phyloP scores from a whole-genome alignment of 1,140 invertebrate species.

The Glomeris maerens region DNA sequence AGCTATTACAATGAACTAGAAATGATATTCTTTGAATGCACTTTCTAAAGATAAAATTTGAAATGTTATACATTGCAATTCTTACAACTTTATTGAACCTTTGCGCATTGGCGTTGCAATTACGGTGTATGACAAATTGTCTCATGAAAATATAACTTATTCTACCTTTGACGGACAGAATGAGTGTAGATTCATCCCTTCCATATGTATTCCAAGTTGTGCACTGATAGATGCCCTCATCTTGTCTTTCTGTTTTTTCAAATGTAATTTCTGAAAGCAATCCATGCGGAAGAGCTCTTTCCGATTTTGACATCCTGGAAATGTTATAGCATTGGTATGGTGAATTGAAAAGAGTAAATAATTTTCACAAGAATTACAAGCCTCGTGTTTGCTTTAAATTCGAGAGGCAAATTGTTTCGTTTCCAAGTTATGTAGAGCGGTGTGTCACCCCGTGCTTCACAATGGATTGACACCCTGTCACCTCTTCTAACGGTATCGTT shows the following conservation, averaged over 20 bases:
- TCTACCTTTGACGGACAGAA: slow-evolving; percentile 83
- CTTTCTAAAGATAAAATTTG: no score
- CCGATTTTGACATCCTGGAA: neutral
- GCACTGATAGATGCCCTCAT: slow-evolving; percentile 87
- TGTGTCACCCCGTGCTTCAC: slow-evolving; percentile 88
- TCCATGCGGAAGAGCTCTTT: slow-evolving; percentile 47
- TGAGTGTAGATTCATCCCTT: slow-evolving; percentile 85
- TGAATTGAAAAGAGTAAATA: neutral
- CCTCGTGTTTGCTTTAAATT: neutral
- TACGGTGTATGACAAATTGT: no score
- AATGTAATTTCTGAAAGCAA: slow-evolving; percentile 79
- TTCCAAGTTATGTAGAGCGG: slow-evolving; percentile 92
- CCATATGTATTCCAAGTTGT: slow-evolving; percentile 88
- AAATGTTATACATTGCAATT: no score
- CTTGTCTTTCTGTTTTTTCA: slow-evolving; percentile 68
- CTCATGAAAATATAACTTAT: no score
- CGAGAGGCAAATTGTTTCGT: slow-evolving; percentile 68
- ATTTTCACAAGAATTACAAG: neutral
- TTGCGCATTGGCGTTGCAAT: no score
- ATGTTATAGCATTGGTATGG: neutral
- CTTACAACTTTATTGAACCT: no score
- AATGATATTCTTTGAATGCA: no score
- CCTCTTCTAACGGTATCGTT: slow-evolving; percentile 78
- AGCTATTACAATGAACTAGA: neutral
- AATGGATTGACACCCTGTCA: slow-evolving; percentile 81